Base-by-base conservation (phyloP, 1,140 invertebrate species). In the Ceratosolen solmsi region DNA sequence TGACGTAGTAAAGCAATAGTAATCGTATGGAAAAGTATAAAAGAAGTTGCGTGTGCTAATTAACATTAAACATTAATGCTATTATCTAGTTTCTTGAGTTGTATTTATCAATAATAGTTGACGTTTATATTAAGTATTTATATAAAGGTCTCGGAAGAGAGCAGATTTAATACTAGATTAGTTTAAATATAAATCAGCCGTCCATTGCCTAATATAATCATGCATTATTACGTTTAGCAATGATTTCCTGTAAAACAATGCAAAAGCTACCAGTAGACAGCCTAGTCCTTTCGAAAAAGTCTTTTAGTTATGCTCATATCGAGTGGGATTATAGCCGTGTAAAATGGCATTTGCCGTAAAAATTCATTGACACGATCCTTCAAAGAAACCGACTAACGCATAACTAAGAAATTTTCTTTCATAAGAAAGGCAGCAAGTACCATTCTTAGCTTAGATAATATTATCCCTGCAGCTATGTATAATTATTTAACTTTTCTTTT, bases 211-310 rank as follows among this genome's bases (percentile, higher is more conserved):
- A 60, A 22, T 73, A 38, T 74, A 73, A 56, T 60, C 54, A 79
- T 54, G 78, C 78, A 80, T 80, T 80, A 60, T 76, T 74, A 81
- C 36, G 54, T 75, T 5, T 82, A 82, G 75, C 27, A 46, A 73
- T 78, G 20, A 73, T 77, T 41, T 82, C 75, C 75, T 82, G 74
- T 78, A 65, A 49, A 73, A 63, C 58, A 20, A 78, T 73, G 81
- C 81, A 71, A 82, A 82, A 82, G 81, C 81, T 82, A 65, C 75
- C 75, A 82, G 75, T 82, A 82, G 81, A 82, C 73, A 73, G 65
- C 81, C 81, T 82, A 41, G 68, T 63, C 75, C 75, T 72, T 51
- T 27, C 13, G 20, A 73, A 77, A 63, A 82, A 72, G 68, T 82
- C 80, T 77, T 78, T 30, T 78, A 54, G 80, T 72, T 73, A 41